Conservation (phyloP, 37 sponge, comb jelly and placozoan species). For the Mnemiopsis leidyi region DNA sequence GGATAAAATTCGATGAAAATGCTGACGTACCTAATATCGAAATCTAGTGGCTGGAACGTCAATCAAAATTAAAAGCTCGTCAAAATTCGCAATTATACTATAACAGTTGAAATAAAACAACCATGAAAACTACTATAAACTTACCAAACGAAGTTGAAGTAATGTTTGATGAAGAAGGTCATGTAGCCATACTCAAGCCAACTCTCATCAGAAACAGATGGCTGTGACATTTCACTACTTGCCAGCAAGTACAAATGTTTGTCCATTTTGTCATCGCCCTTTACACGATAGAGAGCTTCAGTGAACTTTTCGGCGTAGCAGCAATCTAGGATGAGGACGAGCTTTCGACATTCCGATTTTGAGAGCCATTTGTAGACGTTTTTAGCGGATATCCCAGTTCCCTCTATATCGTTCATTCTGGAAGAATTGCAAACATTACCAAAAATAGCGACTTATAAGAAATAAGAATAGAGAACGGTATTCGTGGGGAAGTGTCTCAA, state of each 20-base stretch:
- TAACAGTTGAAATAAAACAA: no score
- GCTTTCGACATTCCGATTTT: background rate
- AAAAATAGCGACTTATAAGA: no score
- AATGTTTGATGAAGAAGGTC: constrained; percentile 41
- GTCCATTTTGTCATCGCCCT: background rate
- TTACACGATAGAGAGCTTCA: constrained; percentile 9
- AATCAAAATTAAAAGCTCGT: no score
- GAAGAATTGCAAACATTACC: no score
- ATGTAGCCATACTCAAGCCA: constrained; percentile 29
- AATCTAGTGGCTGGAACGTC: no score
- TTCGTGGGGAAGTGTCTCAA: no score
- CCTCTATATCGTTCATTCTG: background rate
- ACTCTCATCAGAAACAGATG: background rate
- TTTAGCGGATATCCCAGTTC: background rate
- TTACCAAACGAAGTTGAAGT: constrained; percentile 28
- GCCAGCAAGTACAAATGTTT: constrained; percentile 21
- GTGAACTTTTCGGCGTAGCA: constrained; percentile 36
- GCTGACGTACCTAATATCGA: no score
- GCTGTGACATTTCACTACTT: background rate
- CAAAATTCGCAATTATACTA: no score
- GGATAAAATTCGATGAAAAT: no score
- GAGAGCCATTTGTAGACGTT: background rate
- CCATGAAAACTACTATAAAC: background rate
- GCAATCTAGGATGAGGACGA: background rate
- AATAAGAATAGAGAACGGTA: no score